Percentiles rank a stretch among this genome's conserved stretches.
Evolutionary conservation across 1,140 invertebrate species (phyloP).

Genomic region (Vanessa tameamea): DNA sequence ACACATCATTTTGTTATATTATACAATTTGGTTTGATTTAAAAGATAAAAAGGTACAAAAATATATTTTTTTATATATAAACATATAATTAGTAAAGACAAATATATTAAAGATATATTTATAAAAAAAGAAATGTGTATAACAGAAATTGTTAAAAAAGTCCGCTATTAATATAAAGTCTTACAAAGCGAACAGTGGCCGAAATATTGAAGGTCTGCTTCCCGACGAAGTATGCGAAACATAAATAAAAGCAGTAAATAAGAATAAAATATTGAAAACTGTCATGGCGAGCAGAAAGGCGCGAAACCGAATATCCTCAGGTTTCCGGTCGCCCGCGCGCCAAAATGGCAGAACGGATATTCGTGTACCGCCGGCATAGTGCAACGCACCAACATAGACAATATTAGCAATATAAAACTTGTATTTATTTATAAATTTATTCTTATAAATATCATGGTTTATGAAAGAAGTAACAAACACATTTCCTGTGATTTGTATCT

Average conservation of each 20-base stretch:
- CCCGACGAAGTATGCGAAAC: slow-evolving; percentile 56
- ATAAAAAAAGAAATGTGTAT: no score
- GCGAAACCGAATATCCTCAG: slow-evolving; percentile 72
- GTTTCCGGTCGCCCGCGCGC: slow-evolving; percentile 72
- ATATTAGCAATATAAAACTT: slow-evolving; percentile 22
- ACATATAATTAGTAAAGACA: no score
- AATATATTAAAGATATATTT: no score
- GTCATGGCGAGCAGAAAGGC: slow-evolving; percentile 72
- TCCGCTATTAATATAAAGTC: slow-evolving; percentile 26
- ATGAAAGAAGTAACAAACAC: no score
- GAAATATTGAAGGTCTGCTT: slow-evolving; percentile 51
- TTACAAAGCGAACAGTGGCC: slow-evolving; percentile 33
- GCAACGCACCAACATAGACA: slow-evolving; percentile 38
- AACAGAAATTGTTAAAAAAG: background rate
- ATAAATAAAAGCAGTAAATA: slow-evolving; percentile 78
- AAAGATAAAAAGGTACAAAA: no score
- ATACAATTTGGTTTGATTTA: no score
- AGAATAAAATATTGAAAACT: slow-evolving; percentile 78
- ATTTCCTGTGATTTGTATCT: no score
- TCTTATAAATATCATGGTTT: background rate
- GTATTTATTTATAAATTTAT: background rate
- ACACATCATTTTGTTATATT: no score
- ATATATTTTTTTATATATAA: no score
- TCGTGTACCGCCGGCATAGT: slow-evolving; percentile 48
- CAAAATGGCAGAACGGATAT: slow-evolving; percentile 77